Evolutionary conservation across 2,113 vertebrate genomes (phyloP).

Genomic region (Salvelinus namaycush): DNA sequence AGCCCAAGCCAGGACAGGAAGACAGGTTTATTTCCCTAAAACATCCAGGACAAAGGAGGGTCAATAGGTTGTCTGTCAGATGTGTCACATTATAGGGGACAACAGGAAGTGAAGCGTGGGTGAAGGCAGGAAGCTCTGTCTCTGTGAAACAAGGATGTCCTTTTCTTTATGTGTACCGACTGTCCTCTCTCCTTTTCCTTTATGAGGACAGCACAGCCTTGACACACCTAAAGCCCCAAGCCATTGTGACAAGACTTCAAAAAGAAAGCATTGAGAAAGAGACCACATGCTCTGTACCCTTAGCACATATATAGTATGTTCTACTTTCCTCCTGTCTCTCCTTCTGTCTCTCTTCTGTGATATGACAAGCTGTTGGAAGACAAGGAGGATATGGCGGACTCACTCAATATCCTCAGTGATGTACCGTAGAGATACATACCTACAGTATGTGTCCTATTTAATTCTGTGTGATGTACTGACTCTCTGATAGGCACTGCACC

Average conservation of each 20-base stretch:
- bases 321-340: background rate
- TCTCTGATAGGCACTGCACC: background rate
- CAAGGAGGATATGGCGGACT: too few species aligned
- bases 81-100: conserved; percentile 11
- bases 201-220: conserved; percentile 26
- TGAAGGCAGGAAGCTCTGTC: conserved; percentile 39
- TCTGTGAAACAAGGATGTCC: conserved; percentile 8
- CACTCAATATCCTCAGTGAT: too few species aligned
- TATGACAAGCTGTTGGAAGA: background rate
- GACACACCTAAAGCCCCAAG: conserved; percentile 11
- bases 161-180: conserved; percentile 30
- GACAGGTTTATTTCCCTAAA: background rate
- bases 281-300: too few species aligned
- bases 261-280: conserved; percentile 33
- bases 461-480: background rate
- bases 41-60: conserved; percentile 21
- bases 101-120: conserved; percentile 38
- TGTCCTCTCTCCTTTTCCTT: conserved; percentile 17
- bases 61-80: conserved; percentile 6
- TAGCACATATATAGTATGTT: too few species aligned
- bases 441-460: too few species aligned
- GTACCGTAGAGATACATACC: too few species aligned
- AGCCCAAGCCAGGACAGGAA: background rate
- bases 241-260: conserved; percentile 33
- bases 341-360: background rate